phyloP scores from a whole-genome alignment of 2,888 invertebrate species.

The Phalera bucephala region DNA sequence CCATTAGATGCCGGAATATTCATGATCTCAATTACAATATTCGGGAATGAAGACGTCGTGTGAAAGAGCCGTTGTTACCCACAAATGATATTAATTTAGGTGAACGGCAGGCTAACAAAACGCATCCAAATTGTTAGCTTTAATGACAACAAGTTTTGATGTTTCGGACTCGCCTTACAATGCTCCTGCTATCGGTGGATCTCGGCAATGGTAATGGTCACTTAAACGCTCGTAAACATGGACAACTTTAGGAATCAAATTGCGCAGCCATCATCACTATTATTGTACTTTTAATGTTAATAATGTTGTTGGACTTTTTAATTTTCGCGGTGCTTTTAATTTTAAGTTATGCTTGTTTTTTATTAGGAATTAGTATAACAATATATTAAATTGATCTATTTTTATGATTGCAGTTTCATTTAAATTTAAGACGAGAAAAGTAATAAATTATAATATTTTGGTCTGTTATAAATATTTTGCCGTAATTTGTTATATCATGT shows the following conservation, averaged over 20 bases:
- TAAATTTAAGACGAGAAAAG: too few species aligned
- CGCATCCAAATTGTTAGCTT: slow-evolving; percentile 57
- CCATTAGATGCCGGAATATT: slow-evolving; percentile 62
- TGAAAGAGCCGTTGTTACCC: slow-evolving; percentile 65
- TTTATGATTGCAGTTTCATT: too few species aligned
- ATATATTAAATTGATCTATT: too few species aligned
- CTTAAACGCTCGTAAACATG: slow-evolving; percentile 55
- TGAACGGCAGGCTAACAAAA: slow-evolving; percentile 55
- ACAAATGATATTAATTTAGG: slow-evolving; percentile 75
- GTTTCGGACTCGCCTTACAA: slow-evolving; percentile 51
- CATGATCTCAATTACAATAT: slow-evolving; percentile 55
- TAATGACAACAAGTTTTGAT: slow-evolving; percentile 64
- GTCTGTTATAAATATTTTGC: too few species aligned
- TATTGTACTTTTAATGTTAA: slow-evolving; percentile 9
- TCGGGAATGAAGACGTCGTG: slow-evolving; percentile 76
- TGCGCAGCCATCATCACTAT: slow-evolving; percentile 32
- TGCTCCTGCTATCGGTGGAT: slow-evolving; percentile 53
- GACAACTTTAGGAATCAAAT: slow-evolving; percentile 43
- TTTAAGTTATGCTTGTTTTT: too few species aligned
- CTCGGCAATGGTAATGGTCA: slow-evolving; percentile 54
- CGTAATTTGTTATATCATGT: too few species aligned
- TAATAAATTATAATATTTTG: too few species aligned
- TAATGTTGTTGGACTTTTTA: neutral
- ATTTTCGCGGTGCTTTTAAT: neutral
- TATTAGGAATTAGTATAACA: too few species aligned